Percentiles rank a stretch among this genome's conserved stretches.
These are phyloP conservation scores for Holacanthella duospinosa DNA, from an alignment of 2,888 invertebrate genomes.

Conservation along the genomic window DNA sequence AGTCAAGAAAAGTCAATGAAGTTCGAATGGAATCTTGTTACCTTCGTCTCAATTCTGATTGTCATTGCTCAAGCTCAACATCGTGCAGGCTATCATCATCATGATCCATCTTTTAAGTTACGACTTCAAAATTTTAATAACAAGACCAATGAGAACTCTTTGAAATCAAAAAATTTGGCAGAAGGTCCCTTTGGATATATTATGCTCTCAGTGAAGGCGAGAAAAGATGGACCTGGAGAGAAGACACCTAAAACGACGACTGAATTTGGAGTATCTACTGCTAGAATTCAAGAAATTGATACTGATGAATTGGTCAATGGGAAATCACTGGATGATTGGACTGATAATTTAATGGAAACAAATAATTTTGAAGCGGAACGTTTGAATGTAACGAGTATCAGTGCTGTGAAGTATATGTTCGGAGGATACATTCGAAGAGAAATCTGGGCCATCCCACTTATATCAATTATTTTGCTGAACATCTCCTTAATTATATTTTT, in stretches of 20 bases:
- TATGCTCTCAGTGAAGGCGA: neutral
- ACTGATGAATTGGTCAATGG: too few species aligned
- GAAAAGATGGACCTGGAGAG: neutral
- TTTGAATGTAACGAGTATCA: neutral
- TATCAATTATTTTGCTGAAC: conserved; percentile 70
- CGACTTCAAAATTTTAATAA: too few species aligned
- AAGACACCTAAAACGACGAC: neutral
- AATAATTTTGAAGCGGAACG: neutral
- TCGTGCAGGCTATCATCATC: neutral
- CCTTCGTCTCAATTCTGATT: neutral
- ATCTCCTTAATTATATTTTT: conserved; percentile 76
- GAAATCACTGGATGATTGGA: neutral
- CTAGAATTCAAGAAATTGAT: neutral
- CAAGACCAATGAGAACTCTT: neutral
- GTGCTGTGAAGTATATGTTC: neutral
- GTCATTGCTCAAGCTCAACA: neutral
- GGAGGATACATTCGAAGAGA: conserved; percentile 46
- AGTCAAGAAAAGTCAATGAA: too few species aligned
- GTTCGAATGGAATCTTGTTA: neutral
- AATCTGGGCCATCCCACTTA: conserved; percentile 81
- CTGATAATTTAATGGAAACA: neutral
- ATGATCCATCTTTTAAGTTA: neutral
- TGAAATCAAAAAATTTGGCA: neutral
- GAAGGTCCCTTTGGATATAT: neutral
- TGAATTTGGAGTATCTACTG: neutral